Evolutionary conservation across 2,888 invertebrate genomes (phyloP).

Genomic region (Pseudococcus jackbeardsleyi): DNA sequence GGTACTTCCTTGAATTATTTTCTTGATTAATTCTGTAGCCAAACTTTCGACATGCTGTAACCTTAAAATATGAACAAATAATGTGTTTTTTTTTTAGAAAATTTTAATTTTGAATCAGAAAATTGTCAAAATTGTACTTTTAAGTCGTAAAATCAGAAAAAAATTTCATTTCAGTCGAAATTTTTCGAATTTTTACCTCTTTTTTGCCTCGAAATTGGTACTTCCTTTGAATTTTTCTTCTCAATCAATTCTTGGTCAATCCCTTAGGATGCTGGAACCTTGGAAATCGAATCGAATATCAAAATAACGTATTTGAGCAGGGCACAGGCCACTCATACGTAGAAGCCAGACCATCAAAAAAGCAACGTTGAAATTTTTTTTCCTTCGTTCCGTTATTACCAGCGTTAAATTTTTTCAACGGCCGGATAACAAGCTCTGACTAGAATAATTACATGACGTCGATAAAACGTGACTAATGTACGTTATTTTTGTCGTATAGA

Average conservation of each 20-base stretch:
- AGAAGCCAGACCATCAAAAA: neutral
- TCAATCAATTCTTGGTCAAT: neutral
- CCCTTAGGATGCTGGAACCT: too few relatives aligned
- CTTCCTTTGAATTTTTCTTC: neutral
- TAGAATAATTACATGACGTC: constrained; percentile 49
- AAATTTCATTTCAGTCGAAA: too few relatives aligned
- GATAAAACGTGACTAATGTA: constrained; percentile 46
- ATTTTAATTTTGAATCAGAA: too few relatives aligned
- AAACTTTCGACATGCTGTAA: too few relatives aligned
- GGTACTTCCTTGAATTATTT: too few relatives aligned
- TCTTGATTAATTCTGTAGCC: too few relatives aligned
- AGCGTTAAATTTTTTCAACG: constrained; percentile 47
- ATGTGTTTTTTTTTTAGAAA: too few relatives aligned
- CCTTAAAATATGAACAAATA: too few relatives aligned
- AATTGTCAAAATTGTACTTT: too few relatives aligned
- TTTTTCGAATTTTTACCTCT: too few relatives aligned
- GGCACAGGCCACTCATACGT: neutral
- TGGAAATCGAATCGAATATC: neutral
- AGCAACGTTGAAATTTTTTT: neutral
- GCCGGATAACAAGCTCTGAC: constrained; percentile 30
- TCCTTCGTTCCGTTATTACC: neutral
- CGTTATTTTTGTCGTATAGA: constrained; percentile 33
- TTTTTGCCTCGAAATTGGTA: too few relatives aligned
- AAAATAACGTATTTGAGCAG: neutral
- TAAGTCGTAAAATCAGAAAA: too few relatives aligned